These are phyloP conservation scores for Halichoerus grypus DNA, from an alignment of 2,113 vertebrate genomes.

Conservation along the genomic window DNA sequence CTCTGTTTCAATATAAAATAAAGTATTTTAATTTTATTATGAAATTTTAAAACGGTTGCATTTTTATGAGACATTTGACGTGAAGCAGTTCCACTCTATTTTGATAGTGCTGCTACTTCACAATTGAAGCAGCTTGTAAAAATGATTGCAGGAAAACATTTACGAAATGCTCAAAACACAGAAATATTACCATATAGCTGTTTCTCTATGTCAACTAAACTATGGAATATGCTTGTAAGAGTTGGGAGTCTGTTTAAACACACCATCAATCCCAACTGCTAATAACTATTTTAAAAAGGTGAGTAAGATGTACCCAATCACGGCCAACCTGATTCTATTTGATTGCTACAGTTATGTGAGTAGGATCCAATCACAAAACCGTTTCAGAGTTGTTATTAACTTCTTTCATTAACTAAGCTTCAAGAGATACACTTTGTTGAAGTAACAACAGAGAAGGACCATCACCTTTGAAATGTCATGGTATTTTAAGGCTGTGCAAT, in stretches of 20 bases:
- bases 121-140: constrained; percentile 80
- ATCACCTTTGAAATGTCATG: constrained; percentile 86
- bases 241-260: constrained; percentile 58
- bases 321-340: constrained; percentile 69
- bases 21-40: constrained; percentile 77
- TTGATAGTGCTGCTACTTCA: constrained; percentile 75
- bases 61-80: constrained; percentile 75
- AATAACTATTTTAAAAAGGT: constrained; percentile 74
- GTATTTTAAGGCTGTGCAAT: constrained; percentile 84
- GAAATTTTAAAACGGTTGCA: constrained; percentile 80
- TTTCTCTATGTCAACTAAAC: constrained; percentile 63
- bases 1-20: constrained; percentile 50
- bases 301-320: constrained; percentile 67
- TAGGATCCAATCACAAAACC: neutral
- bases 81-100: constrained; percentile 72
- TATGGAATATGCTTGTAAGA: constrained; percentile 68
- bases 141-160: constrained; percentile 74
- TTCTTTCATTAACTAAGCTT: constrained; percentile 88
- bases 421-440: constrained; percentile 84
- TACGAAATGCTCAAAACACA: constrained; percentile 73
- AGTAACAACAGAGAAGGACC: constrained; percentile 84
- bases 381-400: constrained; percentile 78
- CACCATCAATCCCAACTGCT: constrained; percentile 59
- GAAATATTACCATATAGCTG: constrained; percentile 63
- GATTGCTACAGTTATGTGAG: constrained; percentile 14